Conservation (phyloP, 2,113 vertebrate species). For the Myotis lucifugus region DNA sequence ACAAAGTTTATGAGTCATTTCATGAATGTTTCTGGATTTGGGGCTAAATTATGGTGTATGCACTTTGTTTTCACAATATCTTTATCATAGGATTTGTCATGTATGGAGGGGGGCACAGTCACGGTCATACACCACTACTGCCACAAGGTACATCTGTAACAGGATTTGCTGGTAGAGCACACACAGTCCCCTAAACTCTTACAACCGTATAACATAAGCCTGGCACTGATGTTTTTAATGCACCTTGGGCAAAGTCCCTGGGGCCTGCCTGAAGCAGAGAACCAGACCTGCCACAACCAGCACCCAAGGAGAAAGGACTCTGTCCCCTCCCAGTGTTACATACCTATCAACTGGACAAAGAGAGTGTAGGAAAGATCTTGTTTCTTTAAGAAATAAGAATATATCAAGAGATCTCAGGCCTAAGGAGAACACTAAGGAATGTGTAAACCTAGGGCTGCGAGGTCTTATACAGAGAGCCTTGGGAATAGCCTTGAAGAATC, state of each 20-base stretch:
- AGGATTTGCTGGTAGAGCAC: neutral
- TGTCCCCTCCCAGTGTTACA: neutral
- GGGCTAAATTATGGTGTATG: neutral
- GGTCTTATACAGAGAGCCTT: neutral
- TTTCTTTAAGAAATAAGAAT: slow-evolving; percentile 27
- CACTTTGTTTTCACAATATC: neutral
- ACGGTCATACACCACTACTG: neutral
- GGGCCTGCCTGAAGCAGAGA: neutral
- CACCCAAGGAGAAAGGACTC: neutral
- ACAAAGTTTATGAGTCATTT: neutral
- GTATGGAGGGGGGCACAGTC: neutral
- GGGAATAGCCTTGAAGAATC: neutral
- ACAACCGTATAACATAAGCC: neutral
- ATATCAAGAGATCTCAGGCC: neutral
- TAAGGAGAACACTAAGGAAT: neutral
- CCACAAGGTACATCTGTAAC: neutral
- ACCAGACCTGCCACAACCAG: neutral
- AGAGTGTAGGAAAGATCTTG: neutral
- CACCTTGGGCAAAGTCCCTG: neutral
- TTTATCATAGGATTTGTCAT: neutral
- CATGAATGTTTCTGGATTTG: neutral
- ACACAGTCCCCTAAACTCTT: neutral
- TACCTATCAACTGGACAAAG: neutral
- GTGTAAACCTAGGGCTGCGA: neutral
- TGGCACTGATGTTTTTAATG: neutral